Conservation (phyloP, 2,888 invertebrate species). For the Mechanitis mazaeus region DNA sequence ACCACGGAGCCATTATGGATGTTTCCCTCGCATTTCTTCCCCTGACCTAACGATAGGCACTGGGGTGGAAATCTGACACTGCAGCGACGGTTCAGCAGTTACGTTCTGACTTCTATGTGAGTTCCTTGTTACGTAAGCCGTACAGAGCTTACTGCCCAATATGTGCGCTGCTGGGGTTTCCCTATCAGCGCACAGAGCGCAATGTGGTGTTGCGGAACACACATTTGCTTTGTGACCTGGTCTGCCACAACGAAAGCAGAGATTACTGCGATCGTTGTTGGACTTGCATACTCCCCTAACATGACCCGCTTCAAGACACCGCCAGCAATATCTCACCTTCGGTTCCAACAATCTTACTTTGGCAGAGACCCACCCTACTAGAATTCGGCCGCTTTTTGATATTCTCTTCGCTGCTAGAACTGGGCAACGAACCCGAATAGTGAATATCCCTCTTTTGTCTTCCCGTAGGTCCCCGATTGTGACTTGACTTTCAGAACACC, state of each 20-base stretch:
- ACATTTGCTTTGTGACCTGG: constrained; percentile 20
- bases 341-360: constrained; percentile 11
- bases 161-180: constrained; percentile 16
- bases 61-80: background rate
- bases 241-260: constrained; percentile 23
- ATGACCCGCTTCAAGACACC: constrained; percentile 24
- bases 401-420: constrained; percentile 24
- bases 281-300: constrained; percentile 17
- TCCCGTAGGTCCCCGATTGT: constrained; percentile 12
- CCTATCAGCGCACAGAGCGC: constrained; percentile 18
- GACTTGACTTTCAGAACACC: constrained; percentile 3
- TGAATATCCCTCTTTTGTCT: background rate
- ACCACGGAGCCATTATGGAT: constrained; percentile 12
- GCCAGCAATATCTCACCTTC: constrained; percentile 21
- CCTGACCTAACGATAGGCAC: background rate
- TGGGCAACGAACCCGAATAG: constrained; percentile 17
- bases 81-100: no score
- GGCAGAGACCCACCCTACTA: constrained; percentile 26
- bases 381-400: constrained; percentile 12
- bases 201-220: constrained; percentile 22
- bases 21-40: constrained; percentile 1
- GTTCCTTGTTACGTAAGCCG: background rate
- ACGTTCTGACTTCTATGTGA: background rate
- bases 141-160: constrained; percentile 13
- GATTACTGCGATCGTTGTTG: constrained; percentile 10